Percentiles rank a stretch among this genome's conserved stretches.
Evolutionary conservation across 1,140 invertebrate genomes (phyloP).

Genomic region (Phenacoccus solenopsis): DNA sequence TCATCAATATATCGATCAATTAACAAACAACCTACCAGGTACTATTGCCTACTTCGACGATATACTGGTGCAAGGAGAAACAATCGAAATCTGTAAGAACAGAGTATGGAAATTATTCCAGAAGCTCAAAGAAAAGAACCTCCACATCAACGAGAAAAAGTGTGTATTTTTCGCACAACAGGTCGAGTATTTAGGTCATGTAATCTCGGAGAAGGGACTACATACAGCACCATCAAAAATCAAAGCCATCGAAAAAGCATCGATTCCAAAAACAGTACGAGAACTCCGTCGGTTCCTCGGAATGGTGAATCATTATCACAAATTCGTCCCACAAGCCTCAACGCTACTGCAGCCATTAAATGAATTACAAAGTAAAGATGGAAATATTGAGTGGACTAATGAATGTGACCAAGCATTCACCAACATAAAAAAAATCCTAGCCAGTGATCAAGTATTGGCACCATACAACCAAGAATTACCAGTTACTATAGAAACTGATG

Average conservation of each 20-base stretch:
- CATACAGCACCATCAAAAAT: slow-evolving; percentile 33
- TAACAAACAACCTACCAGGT: slow-evolving; percentile 28
- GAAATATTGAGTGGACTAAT: slow-evolving; percentile 21
- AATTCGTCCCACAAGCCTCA: slow-evolving; percentile 34
- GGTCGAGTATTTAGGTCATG: slow-evolving; percentile 33
- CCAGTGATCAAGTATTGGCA: slow-evolving; percentile 25
- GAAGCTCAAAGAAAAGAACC: not conserved
- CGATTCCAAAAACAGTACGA: slow-evolving; percentile 30
- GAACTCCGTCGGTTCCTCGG: slow-evolving; percentile 36
- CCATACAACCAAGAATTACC: slow-evolving; percentile 32
- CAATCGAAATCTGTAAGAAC: slow-evolving; percentile 22
- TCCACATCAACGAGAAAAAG: slow-evolving; percentile 31
- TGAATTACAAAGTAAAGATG: slow-evolving; percentile 27
- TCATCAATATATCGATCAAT: slow-evolving; percentile 36
- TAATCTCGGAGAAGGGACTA: slow-evolving; percentile 30
- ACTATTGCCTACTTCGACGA: slow-evolving; percentile 15
- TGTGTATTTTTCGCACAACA: slow-evolving; percentile 31
- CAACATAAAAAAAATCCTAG: slow-evolving; percentile 28
- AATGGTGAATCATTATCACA: slow-evolving; percentile 36
- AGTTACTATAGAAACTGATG: slow-evolving; percentile 38
- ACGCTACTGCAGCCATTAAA: slow-evolving; percentile 30
- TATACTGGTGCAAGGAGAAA: slow-evolving; percentile 29
- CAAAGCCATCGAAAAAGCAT: slow-evolving; percentile 29
- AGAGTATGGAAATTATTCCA: not conserved
- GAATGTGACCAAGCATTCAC: slow-evolving; percentile 28